phyloP scores from a whole-genome alignment of 2,797 vertebrate species.

The Eulemur rubriventer region DNA sequence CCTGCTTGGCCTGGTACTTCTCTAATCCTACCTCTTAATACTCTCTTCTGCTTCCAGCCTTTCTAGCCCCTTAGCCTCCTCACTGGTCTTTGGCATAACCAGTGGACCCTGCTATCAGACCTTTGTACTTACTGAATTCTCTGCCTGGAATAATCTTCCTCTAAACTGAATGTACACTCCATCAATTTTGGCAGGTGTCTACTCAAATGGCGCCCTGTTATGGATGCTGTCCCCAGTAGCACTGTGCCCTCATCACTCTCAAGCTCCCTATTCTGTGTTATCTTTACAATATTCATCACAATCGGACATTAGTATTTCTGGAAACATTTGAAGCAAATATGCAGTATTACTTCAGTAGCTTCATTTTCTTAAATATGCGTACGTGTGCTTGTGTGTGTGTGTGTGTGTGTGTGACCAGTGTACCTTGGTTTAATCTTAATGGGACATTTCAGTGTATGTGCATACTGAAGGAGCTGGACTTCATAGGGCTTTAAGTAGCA shows the following conservation, averaged over 20 bases:
- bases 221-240: not conserved
- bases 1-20: not conserved
- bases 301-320: not conserved
- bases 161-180: not conserved
- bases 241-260: not conserved
- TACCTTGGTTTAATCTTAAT: not conserved
- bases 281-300: constrained; percentile 1
- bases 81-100: not conserved
- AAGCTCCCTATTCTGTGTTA: not conserved
- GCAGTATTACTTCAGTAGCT: not conserved
- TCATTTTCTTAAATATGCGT: not conserved
- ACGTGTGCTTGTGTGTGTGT: too few relatives aligned
- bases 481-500: not conserved
- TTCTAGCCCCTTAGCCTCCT: not conserved
- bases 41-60: not conserved
- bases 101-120: not conserved
- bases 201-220: not conserved
- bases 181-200: not conserved
- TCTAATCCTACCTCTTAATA: not conserved
- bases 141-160: not conserved
- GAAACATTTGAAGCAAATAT: not conserved
- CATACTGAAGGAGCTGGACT: not conserved
- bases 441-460: not conserved
- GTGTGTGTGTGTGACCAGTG: fast-evolving
- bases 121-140: not conserved